Evolutionary conservation across 2,888 invertebrate genomes (phyloP), one percentile per base, ranked within the genome.

Genomic region (Phalera bucephala): DNA sequence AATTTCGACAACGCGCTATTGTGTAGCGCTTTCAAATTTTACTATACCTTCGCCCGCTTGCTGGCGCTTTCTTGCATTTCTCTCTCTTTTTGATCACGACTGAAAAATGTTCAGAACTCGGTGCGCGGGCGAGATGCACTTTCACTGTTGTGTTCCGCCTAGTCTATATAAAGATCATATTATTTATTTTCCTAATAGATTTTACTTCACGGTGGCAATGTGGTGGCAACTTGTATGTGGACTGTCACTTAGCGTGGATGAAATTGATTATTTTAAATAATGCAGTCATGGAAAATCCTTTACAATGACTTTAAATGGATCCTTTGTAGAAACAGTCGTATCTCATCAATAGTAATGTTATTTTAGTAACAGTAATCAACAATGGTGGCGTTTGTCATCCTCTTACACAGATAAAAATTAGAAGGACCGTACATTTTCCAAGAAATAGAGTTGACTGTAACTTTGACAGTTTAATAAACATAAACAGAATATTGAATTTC

Each of bases 1-100:
- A 88, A 89, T 88, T 89, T 88, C 88, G 87, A 87, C 89, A 88
- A 88, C 87, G 81, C 78, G 81, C 87, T 82, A 88, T 88, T 89
- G 88, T 88, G 80, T 85, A 74, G 87, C 88, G 89, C 88, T 89
- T 89, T 88, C 88, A 88, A 87, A 89, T 87, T 88, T 81, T 82
- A 82, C 83, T 80, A 71, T 77, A 79, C 83, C 58, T 73, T 80
- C 79, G 80, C 79, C 72, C 64, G 77, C 69, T 72, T 66, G 72
- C 66, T 67, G 73, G 80, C 84, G 81, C 87, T 89, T 86, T 87
- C 86, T 79, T 84, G 70, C 79, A 80, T 80, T 84, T 85, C 84
- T 80, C 80, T 76, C 75, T 76, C 73, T 71, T 72, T 75, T 79
- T 70, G 63, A 70, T 74, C 72, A 68, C 65, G 66, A 72, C 87